Conservation (phyloP, 1,140 invertebrate species). For the Drosophila mauritiana region DNA sequence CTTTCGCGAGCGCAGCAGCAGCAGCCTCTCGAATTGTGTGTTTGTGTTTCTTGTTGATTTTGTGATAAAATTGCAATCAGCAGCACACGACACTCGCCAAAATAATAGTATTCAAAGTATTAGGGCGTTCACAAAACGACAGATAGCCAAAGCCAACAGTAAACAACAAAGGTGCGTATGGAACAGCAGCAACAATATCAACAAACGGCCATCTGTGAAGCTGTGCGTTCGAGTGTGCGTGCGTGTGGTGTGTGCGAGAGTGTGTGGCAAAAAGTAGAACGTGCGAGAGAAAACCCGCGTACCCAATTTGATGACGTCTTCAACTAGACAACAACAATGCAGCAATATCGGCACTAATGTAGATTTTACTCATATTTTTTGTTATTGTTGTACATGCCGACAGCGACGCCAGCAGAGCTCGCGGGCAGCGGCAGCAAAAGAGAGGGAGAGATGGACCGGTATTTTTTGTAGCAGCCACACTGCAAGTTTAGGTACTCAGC, state of each 20-base stretch:
- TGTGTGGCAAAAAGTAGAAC: conserved; percentile 58
- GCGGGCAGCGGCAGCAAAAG: conserved; percentile 1
- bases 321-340: conserved; percentile 61
- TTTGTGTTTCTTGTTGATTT: conserved; percentile 75
- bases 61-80: conserved; percentile 81
- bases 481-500: conserved; percentile 17
- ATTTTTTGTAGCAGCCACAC: conserved; percentile 37
- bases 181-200: conserved; percentile 42
- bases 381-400: conserved; percentile 1
- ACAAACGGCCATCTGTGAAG: conserved; percentile 51
- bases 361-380: conserved; percentile 23
- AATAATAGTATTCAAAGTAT: conserved; percentile 60
- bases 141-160: conserved; percentile 5
- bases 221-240: conserved; percentile 29
- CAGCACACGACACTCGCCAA: conserved; percentile 57
- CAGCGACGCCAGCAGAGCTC: conserved; percentile 15
- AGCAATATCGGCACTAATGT: conserved; percentile 45
- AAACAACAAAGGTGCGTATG: conserved; percentile 71
- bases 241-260: conserved; percentile 7
- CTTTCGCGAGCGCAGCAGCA: conserved; percentile 30
- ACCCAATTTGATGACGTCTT: conserved; percentile 75
- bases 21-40: conserved; percentile 45
- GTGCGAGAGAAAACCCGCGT: conserved; percentile 72
- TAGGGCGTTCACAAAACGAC: conserved; percentile 14
- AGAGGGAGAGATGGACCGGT: conserved; percentile 52